A percentile compares a stretch with the other conserved stretches of the same genome.
These are phyloP conservation scores for Aphrophora alni DNA, from an alignment of 2,888 invertebrate species.

Conservation along the genomic window DNA sequence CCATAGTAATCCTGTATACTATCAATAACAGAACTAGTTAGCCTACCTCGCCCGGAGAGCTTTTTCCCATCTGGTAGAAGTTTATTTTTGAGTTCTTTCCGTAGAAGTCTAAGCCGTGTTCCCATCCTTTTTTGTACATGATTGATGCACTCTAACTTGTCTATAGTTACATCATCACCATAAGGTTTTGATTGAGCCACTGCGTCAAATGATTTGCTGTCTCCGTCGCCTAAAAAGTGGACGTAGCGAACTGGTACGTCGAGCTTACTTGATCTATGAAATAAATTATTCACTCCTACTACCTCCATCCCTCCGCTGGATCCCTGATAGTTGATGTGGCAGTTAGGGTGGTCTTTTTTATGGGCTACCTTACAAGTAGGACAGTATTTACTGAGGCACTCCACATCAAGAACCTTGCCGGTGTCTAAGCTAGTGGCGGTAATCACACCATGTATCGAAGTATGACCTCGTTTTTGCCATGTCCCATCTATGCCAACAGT, in stretches of 20 bases:
- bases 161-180: not conserved
- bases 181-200: conserved; percentile 9
- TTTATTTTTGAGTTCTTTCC: not conserved
- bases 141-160: conserved; percentile 7
- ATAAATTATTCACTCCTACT: not conserved
- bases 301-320: too few relatives aligned
- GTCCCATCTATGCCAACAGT: too few relatives aligned
- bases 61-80: conserved; percentile 31
- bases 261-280: not conserved
- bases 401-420: too few relatives aligned
- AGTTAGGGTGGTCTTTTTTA: too few relatives aligned
- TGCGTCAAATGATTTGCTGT: not conserved
- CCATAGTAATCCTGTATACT: conserved; percentile 50
- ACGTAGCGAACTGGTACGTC: not conserved
- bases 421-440: too few relatives aligned
- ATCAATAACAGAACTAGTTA: conserved; percentile 48
- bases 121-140: conserved; percentile 21
- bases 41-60: conserved; percentile 44
- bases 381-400: too few relatives aligned
- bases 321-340: too few relatives aligned
- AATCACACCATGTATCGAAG: too few relatives aligned
- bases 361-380: too few relatives aligned
- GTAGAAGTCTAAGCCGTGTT: not conserved
- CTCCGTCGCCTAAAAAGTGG: conserved; percentile 25
- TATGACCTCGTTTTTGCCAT: too few relatives aligned